Percentiles rank a stretch among this genome's conserved stretches.
These are phyloP conservation scores for Heliconius hortense DNA, from an alignment of 2,888 invertebrate genomes.

Conservation along the genomic window DNA sequence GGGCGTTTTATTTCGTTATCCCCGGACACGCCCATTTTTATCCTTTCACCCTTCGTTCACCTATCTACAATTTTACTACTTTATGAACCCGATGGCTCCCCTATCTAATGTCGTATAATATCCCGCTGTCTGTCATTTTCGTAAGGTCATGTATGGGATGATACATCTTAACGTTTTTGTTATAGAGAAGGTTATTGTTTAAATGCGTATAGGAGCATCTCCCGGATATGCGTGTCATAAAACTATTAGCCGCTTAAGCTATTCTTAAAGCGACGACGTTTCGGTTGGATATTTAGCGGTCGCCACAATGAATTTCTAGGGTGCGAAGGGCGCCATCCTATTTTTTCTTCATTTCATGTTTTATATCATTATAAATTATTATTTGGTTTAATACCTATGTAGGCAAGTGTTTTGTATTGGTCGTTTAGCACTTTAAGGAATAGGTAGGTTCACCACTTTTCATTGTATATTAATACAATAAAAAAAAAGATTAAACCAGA, in stretches of 20 bases:
- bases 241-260: constrained; percentile 81
- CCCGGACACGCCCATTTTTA: constrained; percentile 62
- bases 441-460: not conserved
- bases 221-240: constrained; percentile 78
- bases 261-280: constrained; percentile 73
- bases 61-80: constrained; percentile 58
- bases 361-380: constrained; percentile 71
- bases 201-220: constrained; percentile 48
- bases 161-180: constrained; percentile 52
- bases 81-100: constrained; percentile 49
- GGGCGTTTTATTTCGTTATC: constrained; percentile 79
- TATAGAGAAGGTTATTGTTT: constrained; percentile 56
- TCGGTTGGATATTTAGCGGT: constrained; percentile 63
- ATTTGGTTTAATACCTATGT: constrained; percentile 59
- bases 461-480: too few species aligned
- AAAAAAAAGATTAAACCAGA: too few species aligned
- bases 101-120: constrained; percentile 73
- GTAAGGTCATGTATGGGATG: constrained; percentile 39
- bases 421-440: not conserved
- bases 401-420: constrained; percentile 63
- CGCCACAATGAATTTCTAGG: constrained; percentile 54
- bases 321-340: constrained; percentile 68
- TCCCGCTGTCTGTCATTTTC: constrained; percentile 66
- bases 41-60: constrained; percentile 54
- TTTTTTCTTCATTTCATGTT: constrained; percentile 62